Evolutionary conservation across 2,797 vertebrate genomes (phyloP).

Genomic region (Apogon talboti): DNA sequence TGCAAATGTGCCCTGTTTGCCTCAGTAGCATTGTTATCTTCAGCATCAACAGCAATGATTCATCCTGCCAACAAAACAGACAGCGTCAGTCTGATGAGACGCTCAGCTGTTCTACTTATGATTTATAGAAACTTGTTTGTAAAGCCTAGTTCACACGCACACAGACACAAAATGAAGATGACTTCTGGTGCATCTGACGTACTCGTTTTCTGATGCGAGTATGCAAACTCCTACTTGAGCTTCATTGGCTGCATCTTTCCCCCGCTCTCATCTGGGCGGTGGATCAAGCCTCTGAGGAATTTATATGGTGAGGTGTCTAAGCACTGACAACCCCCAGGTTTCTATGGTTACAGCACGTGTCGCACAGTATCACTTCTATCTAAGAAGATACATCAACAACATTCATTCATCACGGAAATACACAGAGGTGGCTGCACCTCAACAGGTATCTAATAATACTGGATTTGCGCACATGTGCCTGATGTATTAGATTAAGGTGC

Average conservation of each 20-base stretch:
- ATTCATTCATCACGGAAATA: constrained; percentile 59
- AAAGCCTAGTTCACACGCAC: constrained; percentile 2
- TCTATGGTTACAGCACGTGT: constrained; percentile 82
- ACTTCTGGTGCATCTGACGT: constrained; percentile 31
- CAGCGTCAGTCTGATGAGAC: constrained; percentile 45
- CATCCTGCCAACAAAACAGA: constrained; percentile 53
- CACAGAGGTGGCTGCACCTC: constrained; percentile 35
- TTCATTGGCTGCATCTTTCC: constrained; percentile 20
- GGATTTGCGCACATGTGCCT: no score
- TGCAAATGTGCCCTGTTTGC: constrained; percentile 26
- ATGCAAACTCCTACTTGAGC: constrained; percentile 26
- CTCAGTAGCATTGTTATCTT: constrained; percentile 34
- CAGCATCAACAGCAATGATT: constrained; percentile 58
- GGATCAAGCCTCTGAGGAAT: constrained; percentile 64
- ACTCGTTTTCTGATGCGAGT: neutral
- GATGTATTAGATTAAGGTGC: neutral
- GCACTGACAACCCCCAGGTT: constrained; percentile 73
- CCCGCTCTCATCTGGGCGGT: constrained; percentile 49
- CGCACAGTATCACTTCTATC: constrained; percentile 60
- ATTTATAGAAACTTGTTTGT: neutral
- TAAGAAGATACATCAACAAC: constrained; percentile 66
- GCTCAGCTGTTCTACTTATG: constrained; percentile 17
- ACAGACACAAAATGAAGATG: constrained; percentile 5
- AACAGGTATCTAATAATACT: constrained; percentile 31
- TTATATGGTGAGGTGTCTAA: constrained; percentile 59